Evolutionary conservation across 2,113 vertebrate species (phyloP), one percentile per base, ranked within the genome.

Genomic region (Psephotus haematonotus): DNA sequence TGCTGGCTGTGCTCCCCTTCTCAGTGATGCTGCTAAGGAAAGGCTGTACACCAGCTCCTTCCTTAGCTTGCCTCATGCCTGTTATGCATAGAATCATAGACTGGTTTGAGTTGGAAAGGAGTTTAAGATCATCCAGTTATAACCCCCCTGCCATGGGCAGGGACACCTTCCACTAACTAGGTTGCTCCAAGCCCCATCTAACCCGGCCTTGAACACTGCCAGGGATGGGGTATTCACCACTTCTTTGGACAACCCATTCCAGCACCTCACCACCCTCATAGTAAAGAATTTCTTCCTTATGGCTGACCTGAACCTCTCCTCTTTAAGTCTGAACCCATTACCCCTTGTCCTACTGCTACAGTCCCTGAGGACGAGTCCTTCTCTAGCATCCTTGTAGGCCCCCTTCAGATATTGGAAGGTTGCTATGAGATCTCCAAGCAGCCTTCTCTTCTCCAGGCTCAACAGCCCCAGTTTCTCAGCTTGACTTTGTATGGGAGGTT

Each of bases 61-160:
- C 31, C 86, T 11, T 25, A 17, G n/a, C 16, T 10, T 13, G 7
- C 16, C n/a, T 19, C 3, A 0, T 6, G 27, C 28, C 46, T 12
- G 5, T 13, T 81, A 8, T 55, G 35, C 57, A n/a, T n/a, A 59
- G 57, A 59, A 24, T 35, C 33, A 59, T 16, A 59, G 57, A 35
- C 9, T 35, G 57, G 57, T 59, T 24, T 59, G 57, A n/a, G 22
- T 59, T 59, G 33, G 57, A 59, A 59, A 59, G 57, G 9, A 59
- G 57, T 13, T 35, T 35, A 59, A 59, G 57, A 59, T n/a, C 9
- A 35, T 15, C 22, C 22, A 59, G 20, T 59, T 59, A 4, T 22
- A 59, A 35, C 22, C 33, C 13, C 57, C 13, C 22, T n/a, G 22
- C 14, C 57, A 59, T 23, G 57, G 22, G 57, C 57, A 59, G 20